These are phyloP conservation scores for Parasteatoda lunata DNA, from an alignment of 2,888 invertebrate genomes.

Conservation along the genomic window DNA sequence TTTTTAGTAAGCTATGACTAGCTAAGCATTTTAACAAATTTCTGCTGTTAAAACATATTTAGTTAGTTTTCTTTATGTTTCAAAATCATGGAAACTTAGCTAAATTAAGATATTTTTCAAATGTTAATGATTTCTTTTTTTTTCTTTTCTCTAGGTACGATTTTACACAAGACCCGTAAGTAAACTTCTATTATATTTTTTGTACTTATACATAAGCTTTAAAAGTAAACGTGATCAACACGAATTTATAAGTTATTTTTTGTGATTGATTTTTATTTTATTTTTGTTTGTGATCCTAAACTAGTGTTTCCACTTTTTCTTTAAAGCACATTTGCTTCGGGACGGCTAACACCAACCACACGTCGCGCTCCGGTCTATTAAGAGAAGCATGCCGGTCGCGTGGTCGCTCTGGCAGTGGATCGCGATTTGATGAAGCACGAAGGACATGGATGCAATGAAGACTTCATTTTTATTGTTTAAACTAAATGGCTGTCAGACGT, in stretches of 20 bases:
- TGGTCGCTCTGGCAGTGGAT: constrained; percentile 57
- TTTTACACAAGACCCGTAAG: constrained; percentile 67
- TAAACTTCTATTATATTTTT: constrained; percentile 13
- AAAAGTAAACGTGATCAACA: neutral
- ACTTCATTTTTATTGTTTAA: constrained; percentile 53
- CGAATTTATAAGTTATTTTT: neutral
- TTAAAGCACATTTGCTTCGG: constrained; percentile 68
- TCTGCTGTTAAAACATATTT: no score
- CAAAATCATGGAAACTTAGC: no score
- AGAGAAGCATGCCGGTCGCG: constrained; percentile 62
- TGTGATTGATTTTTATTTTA: neutral
- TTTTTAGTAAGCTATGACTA: no score
- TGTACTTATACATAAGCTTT: neutral
- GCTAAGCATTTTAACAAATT: no score
- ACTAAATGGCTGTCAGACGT: constrained; percentile 42
- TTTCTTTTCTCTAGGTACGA: constrained; percentile 55
- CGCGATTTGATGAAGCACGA: constrained; percentile 48
- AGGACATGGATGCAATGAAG: constrained; percentile 54
- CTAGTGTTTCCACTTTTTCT: constrained; percentile 65
- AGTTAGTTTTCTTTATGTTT: no score
- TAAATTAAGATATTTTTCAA: neutral
- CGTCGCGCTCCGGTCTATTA: constrained; percentile 68
- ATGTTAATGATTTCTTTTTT: neutral
- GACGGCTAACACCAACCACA: constrained; percentile 59
- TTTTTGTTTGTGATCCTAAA: constrained; percentile 53